Base-by-base conservation (phyloP, 2,113 vertebrate species). In the Aramus guarauna region DNA sequence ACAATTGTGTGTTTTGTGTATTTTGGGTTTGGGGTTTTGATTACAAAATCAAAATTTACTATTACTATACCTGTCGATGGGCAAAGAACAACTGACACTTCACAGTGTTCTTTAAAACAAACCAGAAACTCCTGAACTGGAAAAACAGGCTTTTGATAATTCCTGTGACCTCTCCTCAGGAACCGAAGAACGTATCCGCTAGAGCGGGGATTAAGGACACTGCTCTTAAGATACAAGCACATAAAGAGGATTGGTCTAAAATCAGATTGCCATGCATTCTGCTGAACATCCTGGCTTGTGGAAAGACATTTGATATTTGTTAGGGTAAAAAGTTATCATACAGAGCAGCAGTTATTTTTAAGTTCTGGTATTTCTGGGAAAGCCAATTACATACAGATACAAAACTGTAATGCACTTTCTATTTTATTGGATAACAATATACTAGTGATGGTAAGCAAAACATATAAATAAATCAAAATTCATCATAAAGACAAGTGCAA, bases 181-280 rank as follows among this genome's bases (percentile, higher is more conserved):
- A 94, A 80, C 41, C 45, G 89, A 73, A 94, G 56, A 77, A 63
- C 6, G 2, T 26, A 67, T 73, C 27, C 83, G 30, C 79, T 91
- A 45, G 12, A 34, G 56, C 9, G 3, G 91, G 53, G 96, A 95
- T 97, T 93, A 97, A 88, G 30, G 87, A 84, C 64, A 32, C 66
- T 95, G 78, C 72, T 64, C 90, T 96, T 94, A 97, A 94, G 37
- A 91, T 10, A 81, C 15, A 77, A 59, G 71, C 34, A 62, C 2
- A 6, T 76, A 81, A 94, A 93, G 79, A 91, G 90, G 88, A 97
- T 92, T 90, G 94, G 55, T 67, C 47, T 91, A 73, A 94, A 89
- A 89, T 52, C 47, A 92, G 93, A 94, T 88, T 91, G 64, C 21
- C 1, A 1, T 37, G 37, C 1, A 2, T 73, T 82, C 66, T 37